Evolutionary conservation across 2,888 invertebrate species (phyloP), one percentile per base, ranked within the genome.

Genomic region (Spodoptera exigua): DNA sequence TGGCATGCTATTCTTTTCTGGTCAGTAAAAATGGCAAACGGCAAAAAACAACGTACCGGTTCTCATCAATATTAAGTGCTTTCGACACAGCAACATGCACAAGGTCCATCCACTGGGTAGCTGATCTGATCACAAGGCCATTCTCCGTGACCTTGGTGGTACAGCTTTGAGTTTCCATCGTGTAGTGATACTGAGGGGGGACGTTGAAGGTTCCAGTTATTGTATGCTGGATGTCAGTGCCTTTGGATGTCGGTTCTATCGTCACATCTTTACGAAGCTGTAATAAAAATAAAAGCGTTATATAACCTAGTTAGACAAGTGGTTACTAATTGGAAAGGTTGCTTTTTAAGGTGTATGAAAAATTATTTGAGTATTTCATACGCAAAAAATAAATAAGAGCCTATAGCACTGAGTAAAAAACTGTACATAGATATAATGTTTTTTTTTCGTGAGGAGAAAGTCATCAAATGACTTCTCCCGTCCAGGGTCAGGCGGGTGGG

Each of bases 111-210:
- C 95, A 96, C 78, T 97, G 97, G 0, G 96, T 93, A 0, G 96
- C 81, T 0, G 96, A 89, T 62, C 95, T 95, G 7, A 92, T 85
- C 0, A 73, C 58, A 10, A 87, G 57, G 0, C 84, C 85, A 5
- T 79, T 70, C 0, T 84, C 79, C 0, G 84, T 84, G 27, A 84
- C 82, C 0, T 70, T 36, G 0, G 84, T 89, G 3, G 74, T 63
- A 51, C 96, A 96, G 34, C 95, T 93, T 72, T 97, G 96, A 0
- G 96, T 95, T 86, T 97, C 97, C 97, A 97, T 97, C 0, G 96
- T 95, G 75, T 95, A 97, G 86, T 97, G 97, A 83, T 97, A 97
- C 81, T 98, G 97, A 0, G 95, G 86, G 0, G 95, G 95, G 13
- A 95, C 82, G 10, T 90, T 81, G 61, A 94, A 95, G 2, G 80